Evolutionary conservation across 2,113 vertebrate genomes (phyloP), one percentile per base, ranked within the genome.

Genomic region (Salvator merianae): DNA sequence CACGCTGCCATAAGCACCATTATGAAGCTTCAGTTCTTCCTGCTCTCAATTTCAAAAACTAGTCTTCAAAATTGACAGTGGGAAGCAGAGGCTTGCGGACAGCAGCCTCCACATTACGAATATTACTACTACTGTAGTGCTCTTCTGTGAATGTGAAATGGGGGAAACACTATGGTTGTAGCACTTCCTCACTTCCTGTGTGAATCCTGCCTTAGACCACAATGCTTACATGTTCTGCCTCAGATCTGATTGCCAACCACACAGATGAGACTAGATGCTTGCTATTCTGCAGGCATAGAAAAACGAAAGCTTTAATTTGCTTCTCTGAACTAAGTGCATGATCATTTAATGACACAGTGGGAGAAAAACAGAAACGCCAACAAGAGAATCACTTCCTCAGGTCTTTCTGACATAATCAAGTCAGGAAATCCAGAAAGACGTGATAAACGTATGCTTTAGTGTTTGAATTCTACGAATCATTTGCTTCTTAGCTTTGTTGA

Each of bases 321-420:
- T 71, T 47, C 62, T 81, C 74, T 87, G 84, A 91, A 90, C 88
- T 91, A 90, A 89, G 86, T 71, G 81, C 86, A 34, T 89, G 91
- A 53, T 0, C 0, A 81, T 83, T 90, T 82, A 70, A 81, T 40
- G 80, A 82, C 74, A 81, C 81, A 84, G 81, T 66, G 59, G 55
- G 38, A 84, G 66, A 90, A 93, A 47, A 91, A 76, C 86, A 90
- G 84, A 92, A 91, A 82, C 40, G 88, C 80, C 86, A 72, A 80
- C 76, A 87, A 73, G 86, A 92, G 87, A 87, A 89, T 50, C 81
- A 85, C 80, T 92, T 92, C 88, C 92, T 93, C 88, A 50, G 73
- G 50, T 78, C 74, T 86, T 89, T 90, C 74, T 91, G 88, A 90
- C 82, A 62, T 85, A 79, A 81, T 79, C 81, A 86, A 75, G 59